Base-by-base conservation (phyloP, 2,797 vertebrate genomes). In the Esox masquinongy region DNA sequence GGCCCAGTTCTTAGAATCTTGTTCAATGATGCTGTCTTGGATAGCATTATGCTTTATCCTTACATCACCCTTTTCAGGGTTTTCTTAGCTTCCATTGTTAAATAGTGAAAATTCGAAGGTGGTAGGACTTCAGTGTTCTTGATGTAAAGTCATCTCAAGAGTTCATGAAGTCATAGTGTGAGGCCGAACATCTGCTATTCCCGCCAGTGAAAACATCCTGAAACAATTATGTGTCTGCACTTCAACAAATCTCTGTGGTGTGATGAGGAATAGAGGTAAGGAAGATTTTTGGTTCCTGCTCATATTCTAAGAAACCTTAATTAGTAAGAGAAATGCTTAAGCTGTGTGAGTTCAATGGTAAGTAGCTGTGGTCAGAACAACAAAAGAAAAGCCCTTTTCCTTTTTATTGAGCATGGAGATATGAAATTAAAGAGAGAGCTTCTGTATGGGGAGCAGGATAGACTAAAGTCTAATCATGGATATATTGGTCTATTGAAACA, bases 141-240 rank as follows among this genome's bases (percentile, higher is more conserved):
- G 11, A 9, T 66, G 26, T 29, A 34, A 22, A 39, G 67, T 43
- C 63, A 68, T 39, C 61, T 26, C 31, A 67, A 36, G 14, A 68
- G 36, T 43, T 43, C 34, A 67, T 67, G 26, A 68, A 68, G 36
- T 68, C 36, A 36, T 17, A 43, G 9, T 24, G 56, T 59, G 22
- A 59, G n/a, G 22, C 36, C n/a, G 34, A 68, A 59, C 47, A 39
- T 72, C 69, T 67, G 73, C 61, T 68, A 2, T 66, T 50, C 64
- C 59, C 56, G n/a, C 56, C 31, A 61, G 16, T 26, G 26, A 47
- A 70, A 76, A 76, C 68, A 71, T 76, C 59, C 75, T 16, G 6
- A 14, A 72, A 61, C 24, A 61, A 71, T 71, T 76, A 71, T 7
- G 39, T 31, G 29, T 73, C 51, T 4, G 11, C 51, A 66, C 75